Base-by-base conservation (phyloP, 37 sponge, comb jelly and placozoan genomes). In the Haliclona indistincta region DNA sequence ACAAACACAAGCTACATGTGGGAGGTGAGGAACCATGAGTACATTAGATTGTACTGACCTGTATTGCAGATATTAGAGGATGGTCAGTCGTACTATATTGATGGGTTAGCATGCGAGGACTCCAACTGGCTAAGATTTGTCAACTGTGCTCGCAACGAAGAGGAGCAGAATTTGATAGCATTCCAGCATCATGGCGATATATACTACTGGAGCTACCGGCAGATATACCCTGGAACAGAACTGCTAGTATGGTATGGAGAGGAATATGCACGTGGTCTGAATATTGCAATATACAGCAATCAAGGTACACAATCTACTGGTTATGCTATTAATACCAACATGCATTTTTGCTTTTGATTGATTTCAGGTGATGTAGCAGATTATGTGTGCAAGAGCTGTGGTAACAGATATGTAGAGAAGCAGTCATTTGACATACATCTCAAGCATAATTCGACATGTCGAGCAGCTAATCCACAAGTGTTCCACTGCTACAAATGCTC, bases 121-220 rank as follows among this genome's bases (percentile, higher is more conserved):
- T 74, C 89, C 62, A 96, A 92, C 62, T 96, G 97, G 97, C 32
- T 96, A 80, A 44, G 91, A 15, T 96, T 80, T 73, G 79, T 96
- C 40, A 90, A 96, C 77, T 92, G 90, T 70, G 97, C 97, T 36
- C 51, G 97, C 25, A 71, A 86, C 68, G 93, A 89, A 45, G 76
- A 73, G 13, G 93, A 96, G 45, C 97, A 96, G 81, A 96, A 96
- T 75, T 71, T 96, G 68, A 88, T 87, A 32, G 97, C 91, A 39
- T 96, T 86, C 71, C 97, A 96, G 83, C 83, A 75, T 69, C 67
- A 63, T 29, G 89, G 84, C 1, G 54, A 86, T 11, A 89, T 96
- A 25, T 96, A 85, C 71, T 96, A 92, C 64, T 74, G 87, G 38
- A 66, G 91, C 1, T 79, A 74, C 74, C 68, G 84, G 32, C 68